These are phyloP conservation scores for Portevinia maculata DNA, from an alignment of 2,888 invertebrate species.

Conservation along the genomic window DNA sequence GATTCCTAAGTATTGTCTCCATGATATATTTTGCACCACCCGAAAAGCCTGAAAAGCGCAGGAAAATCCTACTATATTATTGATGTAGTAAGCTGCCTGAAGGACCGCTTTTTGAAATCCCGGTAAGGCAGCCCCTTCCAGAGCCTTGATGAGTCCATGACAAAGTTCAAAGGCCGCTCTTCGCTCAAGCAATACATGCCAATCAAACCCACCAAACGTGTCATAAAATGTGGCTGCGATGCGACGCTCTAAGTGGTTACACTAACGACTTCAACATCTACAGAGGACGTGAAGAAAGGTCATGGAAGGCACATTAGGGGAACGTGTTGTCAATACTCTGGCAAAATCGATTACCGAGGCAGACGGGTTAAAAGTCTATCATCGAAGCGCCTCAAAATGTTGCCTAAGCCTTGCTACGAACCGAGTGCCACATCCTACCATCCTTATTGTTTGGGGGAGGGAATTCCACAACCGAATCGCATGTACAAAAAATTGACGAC, in stretches of 20 bases:
- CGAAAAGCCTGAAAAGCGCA: slow-evolving; percentile 33
- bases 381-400: no score
- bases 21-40: slow-evolving; percentile 31
- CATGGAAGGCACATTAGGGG: neutral
- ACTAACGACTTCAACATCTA: slow-evolving; percentile 23
- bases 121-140: slow-evolving; percentile 50
- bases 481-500: no score
- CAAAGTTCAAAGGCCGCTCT: slow-evolving; percentile 54
- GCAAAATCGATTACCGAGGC: no score
- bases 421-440: no score
- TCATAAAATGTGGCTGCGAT: slow-evolving; percentile 48
- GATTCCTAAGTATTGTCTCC: slow-evolving; percentile 22
- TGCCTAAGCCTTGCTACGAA: no score
- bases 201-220: slow-evolving; percentile 57
- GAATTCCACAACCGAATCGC: no score
- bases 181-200: slow-evolving; percentile 65
- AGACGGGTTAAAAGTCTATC: no score
- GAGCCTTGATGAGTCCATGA: slow-evolving; percentile 64
- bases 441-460: no score
- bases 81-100: no score
- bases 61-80: no score
- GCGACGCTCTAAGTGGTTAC: slow-evolving; percentile 17
- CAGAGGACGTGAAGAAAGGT: neutral
- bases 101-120: slow-evolving; percentile 20
- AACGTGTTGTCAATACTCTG: no score